phyloP scores from a whole-genome alignment of 2,888 invertebrate species.

The Dicycla oo region DNA sequence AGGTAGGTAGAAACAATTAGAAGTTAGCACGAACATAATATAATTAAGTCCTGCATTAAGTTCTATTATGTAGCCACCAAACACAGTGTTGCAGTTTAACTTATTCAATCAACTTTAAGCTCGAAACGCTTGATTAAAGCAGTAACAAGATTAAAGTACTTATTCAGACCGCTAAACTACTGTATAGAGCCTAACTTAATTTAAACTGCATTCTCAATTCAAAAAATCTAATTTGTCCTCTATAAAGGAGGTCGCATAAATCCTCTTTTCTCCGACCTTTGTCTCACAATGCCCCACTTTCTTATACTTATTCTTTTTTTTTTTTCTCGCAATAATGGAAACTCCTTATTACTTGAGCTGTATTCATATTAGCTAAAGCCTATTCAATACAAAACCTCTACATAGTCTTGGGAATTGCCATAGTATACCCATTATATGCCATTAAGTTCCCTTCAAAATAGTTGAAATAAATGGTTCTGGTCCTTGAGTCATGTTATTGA shows the following conservation, averaged over 20 bases:
- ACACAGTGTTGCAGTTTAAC: slow-evolving; percentile 2
- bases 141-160: slow-evolving; percentile 28
- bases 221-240: slow-evolving; percentile 60
- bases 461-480: too few species aligned
- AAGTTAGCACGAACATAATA: not conserved
- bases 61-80: not conserved
- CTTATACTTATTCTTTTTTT: not conserved
- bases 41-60: not conserved
- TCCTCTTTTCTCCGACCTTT: slow-evolving; percentile 24
- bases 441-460: too few species aligned
- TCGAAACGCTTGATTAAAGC: slow-evolving; percentile 1
- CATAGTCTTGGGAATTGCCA: not conserved
- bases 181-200: slow-evolving; percentile 54
- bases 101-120: slow-evolving; percentile 6
- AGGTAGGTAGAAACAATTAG: not conserved
- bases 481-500: too few species aligned
- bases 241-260: slow-evolving; percentile 37
- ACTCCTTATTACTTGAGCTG: not conserved
- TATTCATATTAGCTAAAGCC: not conserved
- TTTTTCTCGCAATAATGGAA: not conserved
- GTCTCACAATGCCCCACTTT: slow-evolving; percentile 7
- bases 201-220: slow-evolving; percentile 58
- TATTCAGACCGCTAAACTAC: slow-evolving; percentile 39
- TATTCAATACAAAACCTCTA: not conserved
- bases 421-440: too few species aligned